Conservation (phyloP, 37 sponge, comb jelly and placozoan species). For the Halisarca cf. caerulea region DNA sequence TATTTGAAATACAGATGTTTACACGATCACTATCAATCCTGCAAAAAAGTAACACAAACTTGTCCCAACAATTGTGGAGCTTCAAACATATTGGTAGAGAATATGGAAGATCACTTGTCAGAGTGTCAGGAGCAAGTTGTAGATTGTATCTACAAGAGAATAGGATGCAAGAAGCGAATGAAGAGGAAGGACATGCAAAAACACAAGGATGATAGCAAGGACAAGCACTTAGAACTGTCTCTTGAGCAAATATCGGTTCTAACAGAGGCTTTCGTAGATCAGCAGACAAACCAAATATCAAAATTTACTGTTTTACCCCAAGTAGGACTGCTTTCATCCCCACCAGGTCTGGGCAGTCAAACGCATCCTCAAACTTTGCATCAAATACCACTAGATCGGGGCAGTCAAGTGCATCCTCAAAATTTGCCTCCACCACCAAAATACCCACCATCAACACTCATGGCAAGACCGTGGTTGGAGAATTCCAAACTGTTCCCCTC, state of each 20-base stretch:
- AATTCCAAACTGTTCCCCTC: background rate
- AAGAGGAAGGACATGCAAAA: background rate
- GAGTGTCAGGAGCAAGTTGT: background rate
- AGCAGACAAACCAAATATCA: too few relatives aligned
- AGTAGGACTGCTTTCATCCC: too few relatives aligned
- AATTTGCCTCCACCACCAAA: too few relatives aligned
- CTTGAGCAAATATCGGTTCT: background rate
- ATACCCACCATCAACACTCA: too few relatives aligned
- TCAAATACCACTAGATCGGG: too few relatives aligned
- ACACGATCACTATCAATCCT: background rate
- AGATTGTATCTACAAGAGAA: background rate
- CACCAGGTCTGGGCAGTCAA: too few relatives aligned
- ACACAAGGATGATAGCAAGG: background rate
- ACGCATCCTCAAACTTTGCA: too few relatives aligned
- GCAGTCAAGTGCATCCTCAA: too few relatives aligned
- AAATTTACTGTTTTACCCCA: too few relatives aligned
- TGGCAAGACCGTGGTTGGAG: background rate
- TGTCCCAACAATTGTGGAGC: background rate
- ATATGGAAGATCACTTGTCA: background rate
- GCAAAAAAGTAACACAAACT: background rate
- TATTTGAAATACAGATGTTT: background rate
- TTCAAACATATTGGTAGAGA: background rate
- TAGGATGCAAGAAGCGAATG: background rate
- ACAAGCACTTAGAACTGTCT: background rate
- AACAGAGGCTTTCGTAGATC: too few relatives aligned